Conservation (phyloP, 2,888 invertebrate species). For the Sepioteuthis lessoniana region DNA sequence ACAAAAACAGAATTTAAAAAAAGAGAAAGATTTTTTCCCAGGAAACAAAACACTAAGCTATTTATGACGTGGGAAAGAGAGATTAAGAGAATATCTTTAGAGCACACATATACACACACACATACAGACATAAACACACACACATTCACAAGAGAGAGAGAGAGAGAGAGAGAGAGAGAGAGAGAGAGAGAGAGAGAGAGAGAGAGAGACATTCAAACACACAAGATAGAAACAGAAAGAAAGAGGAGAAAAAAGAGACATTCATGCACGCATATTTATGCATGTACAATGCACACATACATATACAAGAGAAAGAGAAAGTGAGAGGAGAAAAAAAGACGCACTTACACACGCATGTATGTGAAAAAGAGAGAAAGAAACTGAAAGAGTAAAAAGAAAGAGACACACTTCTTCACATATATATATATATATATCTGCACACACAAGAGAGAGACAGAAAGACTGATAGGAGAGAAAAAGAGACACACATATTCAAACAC, state of each 20-base stretch:
- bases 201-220: background rate
- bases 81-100: background rate
- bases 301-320: too few relatives aligned
- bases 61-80: background rate
- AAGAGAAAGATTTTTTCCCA: background rate
- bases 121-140: too few relatives aligned
- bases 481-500: too few relatives aligned
- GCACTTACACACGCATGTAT: too few relatives aligned
- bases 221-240: background rate
- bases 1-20: background rate
- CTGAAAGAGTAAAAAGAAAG: background rate
- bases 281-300: too few relatives aligned
- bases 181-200: background rate
- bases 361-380: background rate
- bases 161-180: background rate
- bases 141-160: too few relatives aligned
- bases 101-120: background rate
- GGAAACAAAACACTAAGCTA: slow-evolving; percentile 33
- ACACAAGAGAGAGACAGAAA: background rate
- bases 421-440: too few relatives aligned
- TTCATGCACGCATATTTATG: too few relatives aligned
- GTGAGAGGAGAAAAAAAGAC: too few relatives aligned
- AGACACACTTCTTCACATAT: too few relatives aligned
- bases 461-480: background rate
- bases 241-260: background rate